Evolutionary conservation across 2,113 vertebrate genomes (phyloP).

Genomic region (Mola mola): DNA sequence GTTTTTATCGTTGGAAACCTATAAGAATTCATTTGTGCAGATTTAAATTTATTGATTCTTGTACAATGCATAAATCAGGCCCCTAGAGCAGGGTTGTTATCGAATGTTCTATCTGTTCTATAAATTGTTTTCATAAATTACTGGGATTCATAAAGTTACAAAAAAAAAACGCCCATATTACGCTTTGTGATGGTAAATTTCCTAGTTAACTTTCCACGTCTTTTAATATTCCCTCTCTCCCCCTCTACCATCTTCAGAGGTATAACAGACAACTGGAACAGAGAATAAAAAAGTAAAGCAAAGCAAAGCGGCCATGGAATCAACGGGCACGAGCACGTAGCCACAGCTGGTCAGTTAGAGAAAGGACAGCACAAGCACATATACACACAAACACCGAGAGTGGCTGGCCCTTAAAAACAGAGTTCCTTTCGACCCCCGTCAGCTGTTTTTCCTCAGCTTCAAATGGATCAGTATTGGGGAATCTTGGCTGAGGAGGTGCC

Average conservation of each 20-base stretch:
- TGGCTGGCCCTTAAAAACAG: constrained; percentile 65
- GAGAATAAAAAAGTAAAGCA: constrained; percentile 62
- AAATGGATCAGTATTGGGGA: constrained; percentile 58
- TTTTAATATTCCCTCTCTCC: constrained; percentile 5
- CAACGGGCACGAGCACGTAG: constrained; percentile 73
- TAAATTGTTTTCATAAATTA: constrained; percentile 21
- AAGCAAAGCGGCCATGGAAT: constrained; percentile 65
- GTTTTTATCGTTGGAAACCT: constrained; percentile 43
- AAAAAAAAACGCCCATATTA: constrained; percentile 3
- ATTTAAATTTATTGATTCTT: constrained; percentile 39
- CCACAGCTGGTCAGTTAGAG: constrained; percentile 75
- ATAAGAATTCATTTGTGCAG: constrained; percentile 28
- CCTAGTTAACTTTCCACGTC: neutral
- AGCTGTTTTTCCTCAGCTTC: constrained; percentile 64
- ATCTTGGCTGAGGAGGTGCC: constrained; percentile 36
- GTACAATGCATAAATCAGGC: constrained; percentile 11
- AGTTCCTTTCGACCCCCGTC: constrained; percentile 67
- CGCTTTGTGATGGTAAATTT: neutral
- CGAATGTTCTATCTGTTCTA: constrained; percentile 19
- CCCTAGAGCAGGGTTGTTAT: neutral
- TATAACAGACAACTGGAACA: constrained; percentile 33
- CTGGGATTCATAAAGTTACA: constrained; percentile 8
- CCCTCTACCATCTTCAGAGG: constrained; percentile 28
- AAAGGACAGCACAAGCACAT: constrained; percentile 64
- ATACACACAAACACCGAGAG: constrained; percentile 30